Percentiles rank a stretch among this genome's conserved stretches.
Evolutionary conservation across 2,888 invertebrate genomes (phyloP).

Genomic region (Apotomis betuletana): DNA sequence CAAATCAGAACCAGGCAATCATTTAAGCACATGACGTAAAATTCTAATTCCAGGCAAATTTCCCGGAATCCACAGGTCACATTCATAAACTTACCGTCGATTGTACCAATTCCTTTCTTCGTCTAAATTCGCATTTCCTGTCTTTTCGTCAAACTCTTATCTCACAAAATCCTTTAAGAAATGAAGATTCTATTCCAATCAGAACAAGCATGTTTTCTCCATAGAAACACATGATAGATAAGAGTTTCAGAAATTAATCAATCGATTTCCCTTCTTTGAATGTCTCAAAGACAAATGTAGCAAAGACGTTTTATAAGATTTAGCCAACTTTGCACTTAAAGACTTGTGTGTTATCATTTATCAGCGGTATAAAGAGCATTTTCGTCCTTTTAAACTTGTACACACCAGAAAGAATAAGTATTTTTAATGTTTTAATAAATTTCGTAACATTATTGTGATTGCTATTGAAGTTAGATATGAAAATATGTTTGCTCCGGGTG

Average conservation of each 20-base stretch:
- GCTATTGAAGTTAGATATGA: neutral
- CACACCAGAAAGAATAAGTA: neutral
- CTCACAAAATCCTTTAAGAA: neutral
- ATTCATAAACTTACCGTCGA: constrained; percentile 14
- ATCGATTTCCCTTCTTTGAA: neutral
- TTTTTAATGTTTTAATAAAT: neutral
- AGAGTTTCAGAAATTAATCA: neutral
- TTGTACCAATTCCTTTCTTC: constrained; percentile 23
- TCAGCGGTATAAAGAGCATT: neutral
- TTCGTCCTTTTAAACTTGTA: neutral
- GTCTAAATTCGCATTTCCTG: constrained; percentile 14
- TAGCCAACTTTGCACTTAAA: neutral
- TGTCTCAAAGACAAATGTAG: neutral
- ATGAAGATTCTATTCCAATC: neutral
- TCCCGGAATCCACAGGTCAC: constrained; percentile 4
- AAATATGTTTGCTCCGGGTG: neutral
- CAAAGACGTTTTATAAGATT: neutral
- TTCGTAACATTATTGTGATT: neutral
- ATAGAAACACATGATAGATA: neutral
- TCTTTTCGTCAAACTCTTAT: neutral
- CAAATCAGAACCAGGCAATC: neutral
- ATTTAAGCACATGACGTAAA: neutral
- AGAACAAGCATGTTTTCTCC: neutral
- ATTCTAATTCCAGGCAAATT: constrained; percentile 15
- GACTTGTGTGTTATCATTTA: neutral